These are phyloP conservation scores for Drepanosiphum platanoidis DNA, from an alignment of 2,888 invertebrate species.

Conservation along the genomic window DNA sequence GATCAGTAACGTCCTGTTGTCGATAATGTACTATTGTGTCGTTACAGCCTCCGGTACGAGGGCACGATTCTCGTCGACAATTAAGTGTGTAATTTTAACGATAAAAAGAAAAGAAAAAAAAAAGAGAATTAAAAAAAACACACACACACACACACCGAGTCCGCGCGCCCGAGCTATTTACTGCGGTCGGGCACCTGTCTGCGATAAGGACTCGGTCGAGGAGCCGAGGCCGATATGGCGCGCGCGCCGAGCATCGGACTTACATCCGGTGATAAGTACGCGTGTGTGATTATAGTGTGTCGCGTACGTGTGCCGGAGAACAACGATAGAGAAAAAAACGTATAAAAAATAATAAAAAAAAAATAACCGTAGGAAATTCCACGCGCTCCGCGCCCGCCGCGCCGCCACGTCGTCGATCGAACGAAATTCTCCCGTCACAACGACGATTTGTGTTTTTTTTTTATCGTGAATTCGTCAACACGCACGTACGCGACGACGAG, in stretches of 20 bases:
- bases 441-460: not conserved
- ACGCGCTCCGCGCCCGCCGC: no score
- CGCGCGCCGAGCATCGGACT: not conserved
- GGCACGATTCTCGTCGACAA: no score
- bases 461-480: not conserved
- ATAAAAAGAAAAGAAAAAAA: not conserved
- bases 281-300: not conserved
- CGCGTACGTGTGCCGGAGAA: not conserved
- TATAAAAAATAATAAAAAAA: not conserved
- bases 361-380: not conserved
- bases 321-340: not conserved
- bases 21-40: no score
- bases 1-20: no score
- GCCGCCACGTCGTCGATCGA: no score
- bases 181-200: not conserved
- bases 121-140: not conserved
- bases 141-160: no score
- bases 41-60: no score
- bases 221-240: not conserved
- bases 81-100: not conserved
- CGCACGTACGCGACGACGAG: not conserved
- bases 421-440: not conserved
- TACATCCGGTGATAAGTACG: slow-evolving; percentile 24
- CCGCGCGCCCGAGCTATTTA: no score
- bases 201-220: not conserved